Percentiles rank a stretch among this genome's conserved stretches.
phyloP scores from a whole-genome alignment of 2,113 vertebrate genomes.

The Fregata magnificens region DNA sequence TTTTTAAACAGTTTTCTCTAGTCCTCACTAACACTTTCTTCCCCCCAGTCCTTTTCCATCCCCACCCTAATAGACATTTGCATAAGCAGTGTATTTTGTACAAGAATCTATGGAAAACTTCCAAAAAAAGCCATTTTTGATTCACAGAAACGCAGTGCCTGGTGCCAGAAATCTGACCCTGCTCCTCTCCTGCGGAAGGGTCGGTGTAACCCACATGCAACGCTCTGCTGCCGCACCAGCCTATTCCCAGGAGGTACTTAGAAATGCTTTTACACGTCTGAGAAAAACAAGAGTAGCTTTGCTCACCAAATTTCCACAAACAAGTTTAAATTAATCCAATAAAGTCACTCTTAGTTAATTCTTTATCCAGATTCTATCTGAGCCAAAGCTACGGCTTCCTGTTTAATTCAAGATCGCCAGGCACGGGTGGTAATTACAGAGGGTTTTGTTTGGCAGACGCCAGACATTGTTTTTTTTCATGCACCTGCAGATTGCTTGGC shows the following conservation, averaged over 20 bases:
- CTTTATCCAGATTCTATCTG: background rate
- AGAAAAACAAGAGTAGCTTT: background rate
- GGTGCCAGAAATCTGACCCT: background rate
- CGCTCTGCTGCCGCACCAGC: background rate
- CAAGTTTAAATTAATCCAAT: background rate
- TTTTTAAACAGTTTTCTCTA: background rate
- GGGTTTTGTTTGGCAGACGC: background rate
- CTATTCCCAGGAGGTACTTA: background rate
- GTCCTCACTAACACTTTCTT: background rate
- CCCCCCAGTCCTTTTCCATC: background rate
- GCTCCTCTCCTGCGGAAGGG: background rate
- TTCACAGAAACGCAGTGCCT: accelerated
- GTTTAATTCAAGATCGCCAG: background rate
- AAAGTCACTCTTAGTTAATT: background rate
- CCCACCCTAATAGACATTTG: accelerated
- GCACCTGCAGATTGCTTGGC: background rate
- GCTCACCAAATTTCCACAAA: background rate
- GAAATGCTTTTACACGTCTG: background rate
- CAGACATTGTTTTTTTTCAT: background rate
- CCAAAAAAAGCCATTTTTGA: background rate
- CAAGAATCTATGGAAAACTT: background rate
- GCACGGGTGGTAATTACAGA: background rate
- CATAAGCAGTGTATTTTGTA: background rate
- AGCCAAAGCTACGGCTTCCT: background rate
- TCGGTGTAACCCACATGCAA: accelerated